phyloP scores from a whole-genome alignment of 2,888 invertebrate genomes.

The Melangyna quadrimaculata region DNA sequence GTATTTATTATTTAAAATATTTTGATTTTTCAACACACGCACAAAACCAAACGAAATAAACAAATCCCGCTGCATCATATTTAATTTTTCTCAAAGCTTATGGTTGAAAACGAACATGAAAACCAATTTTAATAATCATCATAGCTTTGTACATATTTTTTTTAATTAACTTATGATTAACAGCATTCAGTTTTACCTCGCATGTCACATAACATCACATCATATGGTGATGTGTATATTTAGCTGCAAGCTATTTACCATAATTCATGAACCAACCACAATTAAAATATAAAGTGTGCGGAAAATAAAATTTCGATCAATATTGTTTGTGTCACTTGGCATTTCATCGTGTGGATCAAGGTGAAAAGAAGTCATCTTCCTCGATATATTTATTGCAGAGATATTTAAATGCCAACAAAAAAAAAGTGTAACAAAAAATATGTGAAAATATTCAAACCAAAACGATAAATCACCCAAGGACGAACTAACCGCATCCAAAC shows the following conservation, averaged over 20 bases:
- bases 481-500: slow-evolving; percentile 20
- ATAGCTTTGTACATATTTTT: slow-evolving; percentile 3
- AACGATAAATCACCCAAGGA: slow-evolving; percentile 49
- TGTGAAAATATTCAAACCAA: slow-evolving; percentile 33
- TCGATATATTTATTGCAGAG: background rate
- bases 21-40: background rate
- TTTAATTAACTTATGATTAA: slow-evolving; percentile 8
- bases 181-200: background rate
- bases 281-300: slow-evolving; percentile 23
- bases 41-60: background rate
- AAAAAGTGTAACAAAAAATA: background rate
- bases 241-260: slow-evolving; percentile 34
- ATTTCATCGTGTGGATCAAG: slow-evolving; percentile 21
- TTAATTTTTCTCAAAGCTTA: background rate
- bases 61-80: background rate
- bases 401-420: background rate
- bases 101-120: background rate
- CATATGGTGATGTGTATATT: too few species aligned
- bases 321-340: slow-evolving; percentile 28
- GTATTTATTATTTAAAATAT: background rate
- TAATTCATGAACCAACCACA: slow-evolving; percentile 45
- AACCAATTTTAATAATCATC: background rate
- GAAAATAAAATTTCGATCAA: slow-evolving; percentile 29
- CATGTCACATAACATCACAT: background rate
- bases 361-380: slow-evolving; percentile 8